Evolutionary conservation across 2,113 vertebrate genomes (phyloP).

Genomic region (Bucco capensis): DNA sequence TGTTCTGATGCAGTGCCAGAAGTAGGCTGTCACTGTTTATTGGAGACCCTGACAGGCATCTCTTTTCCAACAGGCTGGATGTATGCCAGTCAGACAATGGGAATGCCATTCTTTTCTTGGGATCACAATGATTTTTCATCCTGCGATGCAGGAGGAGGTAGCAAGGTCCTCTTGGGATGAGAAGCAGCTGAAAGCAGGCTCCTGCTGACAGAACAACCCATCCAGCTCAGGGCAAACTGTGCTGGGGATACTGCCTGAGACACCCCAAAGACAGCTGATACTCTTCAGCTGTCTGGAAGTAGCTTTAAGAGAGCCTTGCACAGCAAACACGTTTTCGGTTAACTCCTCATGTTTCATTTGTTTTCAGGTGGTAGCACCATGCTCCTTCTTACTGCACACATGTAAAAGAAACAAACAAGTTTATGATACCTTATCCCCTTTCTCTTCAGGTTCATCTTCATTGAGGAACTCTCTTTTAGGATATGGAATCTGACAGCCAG

Average conservation of each 20-base stretch:
- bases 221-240: neutral
- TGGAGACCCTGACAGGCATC: neutral
- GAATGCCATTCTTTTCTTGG: slow-evolving; percentile 2
- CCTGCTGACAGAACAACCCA: neutral
- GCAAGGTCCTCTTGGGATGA: neutral
- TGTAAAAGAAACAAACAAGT: neutral
- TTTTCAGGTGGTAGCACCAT: neutral
- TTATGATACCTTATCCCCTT: slow-evolving; percentile 90
- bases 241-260: neutral
- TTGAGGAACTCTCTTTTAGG: slow-evolving; percentile 97
- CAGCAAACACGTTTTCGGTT: neutral
- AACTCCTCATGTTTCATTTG: neutral
- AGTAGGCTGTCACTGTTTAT: slow-evolving; percentile 27
- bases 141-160: neutral
- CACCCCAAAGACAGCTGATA: neutral
- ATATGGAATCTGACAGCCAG: slow-evolving; percentile 98
- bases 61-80: slow-evolving; percentile 36
- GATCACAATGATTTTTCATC: neutral
- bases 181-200: neutral
- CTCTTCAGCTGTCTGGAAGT: neutral
- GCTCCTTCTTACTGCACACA: neutral
- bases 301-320: neutral
- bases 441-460: slow-evolving; percentile 97
- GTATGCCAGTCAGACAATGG: slow-evolving; percentile 36
- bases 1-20: slow-evolving; percentile 44